These are phyloP conservation scores for Coregonus ussuriensis DNA, from an alignment of 2,797 vertebrate genomes.

Conservation along the genomic window DNA sequence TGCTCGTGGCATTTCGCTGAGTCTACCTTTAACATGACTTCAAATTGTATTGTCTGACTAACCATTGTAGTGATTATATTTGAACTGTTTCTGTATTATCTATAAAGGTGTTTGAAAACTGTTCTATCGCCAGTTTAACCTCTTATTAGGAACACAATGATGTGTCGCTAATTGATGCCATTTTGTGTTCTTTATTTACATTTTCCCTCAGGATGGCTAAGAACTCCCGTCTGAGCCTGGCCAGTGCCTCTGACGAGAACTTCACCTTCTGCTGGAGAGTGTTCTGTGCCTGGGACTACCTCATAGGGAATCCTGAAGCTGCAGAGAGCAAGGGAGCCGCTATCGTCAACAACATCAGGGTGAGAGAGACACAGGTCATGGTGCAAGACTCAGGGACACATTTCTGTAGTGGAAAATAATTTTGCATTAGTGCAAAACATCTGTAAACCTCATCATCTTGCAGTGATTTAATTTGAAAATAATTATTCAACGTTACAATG, in stretches of 20 bases:
- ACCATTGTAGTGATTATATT: neutral
- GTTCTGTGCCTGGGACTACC: conserved; percentile 98
- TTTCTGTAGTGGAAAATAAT: neutral
- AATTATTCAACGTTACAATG: no score
- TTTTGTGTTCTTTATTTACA: neutral
- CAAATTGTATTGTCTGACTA: no score
- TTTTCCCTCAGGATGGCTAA: conserved; percentile 87
- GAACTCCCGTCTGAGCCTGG: conserved; percentile 92
- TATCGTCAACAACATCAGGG: conserved; percentile 94
- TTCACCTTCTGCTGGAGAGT: conserved; percentile 98
- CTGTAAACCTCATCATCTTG: neutral
- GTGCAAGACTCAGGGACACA: no score
- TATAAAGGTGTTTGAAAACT: neutral
- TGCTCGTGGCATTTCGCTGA: no score
- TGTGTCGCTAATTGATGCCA: neutral
- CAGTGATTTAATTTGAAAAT: no score
- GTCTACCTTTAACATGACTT: no score
- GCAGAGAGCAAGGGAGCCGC: conserved; percentile 97
- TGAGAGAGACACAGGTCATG: conserved; percentile 58
- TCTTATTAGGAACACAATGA: neutral
- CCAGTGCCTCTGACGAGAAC: conserved; percentile 92
- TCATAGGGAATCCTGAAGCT: conserved; percentile 95
- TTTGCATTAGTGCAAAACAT: no score
- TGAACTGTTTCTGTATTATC: neutral
- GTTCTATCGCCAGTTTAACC: neutral